Evolutionary conservation across 2,797 vertebrate genomes (phyloP), one percentile per base, ranked within the genome.

Genomic region (Paguma larvata): DNA sequence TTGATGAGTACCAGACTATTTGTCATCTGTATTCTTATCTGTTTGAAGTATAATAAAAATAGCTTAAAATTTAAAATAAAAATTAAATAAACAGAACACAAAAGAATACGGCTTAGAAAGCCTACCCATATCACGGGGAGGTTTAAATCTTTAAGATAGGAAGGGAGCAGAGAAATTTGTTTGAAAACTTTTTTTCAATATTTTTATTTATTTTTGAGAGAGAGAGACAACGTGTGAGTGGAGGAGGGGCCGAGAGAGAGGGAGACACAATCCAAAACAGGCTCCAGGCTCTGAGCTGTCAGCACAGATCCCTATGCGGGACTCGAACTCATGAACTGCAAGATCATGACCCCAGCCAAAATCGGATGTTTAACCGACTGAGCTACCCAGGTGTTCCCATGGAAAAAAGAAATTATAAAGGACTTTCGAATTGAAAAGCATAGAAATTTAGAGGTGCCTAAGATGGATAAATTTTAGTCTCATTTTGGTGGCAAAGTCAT

Each of bases 21-120:
- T 86, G n/a, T 82, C 10, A 44, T 59, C 12, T 73, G 48, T 73
- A 92, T 84, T 84, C 13, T 62, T 84, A 92, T 15, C 23, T 91
- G n/a, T 89, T 79, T 48, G 63, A 90, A 56, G 12, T 90, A 68
- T 70, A 56, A 44, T 90, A 80, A n/a, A 46, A 68, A 90, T 90
- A 91, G 62, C 44, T 59, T 83, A 34, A 72, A 70, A 25, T 38
- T 38, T 72, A 13, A 72, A 72, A 27, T 62, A 25, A 62, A 72
- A 41, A 72, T 13, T 65, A 46, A 70, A 56, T 27, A 75, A 79
- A 77, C 21, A 68, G 30, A 62, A 41, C 7, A 23, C 38, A 87
- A 73, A 89, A 89, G 32, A 93, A 30, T 80, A 87, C 70, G 80
- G 41, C 51, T 78, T 89, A 75, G 68, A 75, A 75, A 65, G 15